Evolutionary conservation across 2,113 vertebrate species (phyloP), one percentile per base, ranked within the genome.

Genomic region (Podarcis cretensis): DNA sequence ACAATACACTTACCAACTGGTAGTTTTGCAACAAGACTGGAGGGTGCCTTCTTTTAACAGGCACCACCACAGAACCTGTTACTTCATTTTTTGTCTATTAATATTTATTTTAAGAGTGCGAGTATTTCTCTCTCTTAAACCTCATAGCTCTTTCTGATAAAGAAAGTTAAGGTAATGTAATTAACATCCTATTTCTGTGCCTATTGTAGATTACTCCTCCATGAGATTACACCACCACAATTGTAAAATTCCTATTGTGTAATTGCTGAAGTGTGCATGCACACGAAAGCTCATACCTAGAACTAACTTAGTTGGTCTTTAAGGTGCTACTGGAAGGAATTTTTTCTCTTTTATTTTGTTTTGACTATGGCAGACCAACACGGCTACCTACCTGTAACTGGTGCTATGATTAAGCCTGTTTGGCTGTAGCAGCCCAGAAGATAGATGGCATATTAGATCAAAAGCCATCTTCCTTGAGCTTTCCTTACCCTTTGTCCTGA

Each of bases 331-430:
- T n/a, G n/a, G n/a, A n/a, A n/a, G n/a, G n/a, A n/a, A n/a, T n/a
- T n/a, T n/a, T n/a, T n/a, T n/a, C n/a, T n/a, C n/a, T n/a, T n/a
- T n/a, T n/a, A n/a, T n/a, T n/a, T n/a, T n/a, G n/a, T n/a, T n/a
- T n/a, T n/a, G n/a, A n/a, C n/a, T n/a, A n/a, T n/a, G n/a, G n/a
- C n/a, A n/a, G n/a, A n/a, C n/a, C n/a, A n/a, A n/a, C n/a, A n/a
- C n/a, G n/a, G n/a, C n/a, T n/a, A n/a, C n/a, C n/a, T n/a, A n/a
- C n/a, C n/a, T n/a, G n/a, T n/a, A n/a, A n/a, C n/a, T n/a, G n/a
- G n/a, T n/a, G n/a, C 90, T 93, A 66, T 73, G 84, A 91, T 92
- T 78, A 88, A 59, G 57, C 77, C 68, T 57, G 84, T 87, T 91
- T 48, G 76, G 81, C 79, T 37, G 6, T 3, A 30, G 27, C 77